Percentiles rank a stretch among this genome's conserved stretches.
These are phyloP conservation scores for Drosophila sucinea DNA, from an alignment of 1,140 invertebrate species.

Conservation along the genomic window DNA sequence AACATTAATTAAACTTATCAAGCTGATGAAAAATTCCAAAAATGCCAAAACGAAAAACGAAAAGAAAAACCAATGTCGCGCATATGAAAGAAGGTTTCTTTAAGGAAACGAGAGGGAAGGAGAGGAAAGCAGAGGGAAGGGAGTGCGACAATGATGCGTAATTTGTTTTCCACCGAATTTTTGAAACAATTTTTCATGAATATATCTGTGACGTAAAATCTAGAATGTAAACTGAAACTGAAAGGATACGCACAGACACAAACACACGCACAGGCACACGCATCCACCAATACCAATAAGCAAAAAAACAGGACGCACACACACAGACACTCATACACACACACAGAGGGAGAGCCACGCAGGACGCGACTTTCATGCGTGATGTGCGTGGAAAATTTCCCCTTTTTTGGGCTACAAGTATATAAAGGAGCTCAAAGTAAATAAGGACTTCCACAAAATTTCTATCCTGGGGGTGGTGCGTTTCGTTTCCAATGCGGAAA, in stretches of 20 bases:
- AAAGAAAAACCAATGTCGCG: background rate
- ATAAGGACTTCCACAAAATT: slow-evolving; percentile 33
- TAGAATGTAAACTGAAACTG: slow-evolving; percentile 19
- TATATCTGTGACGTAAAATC: slow-evolving; percentile 48
- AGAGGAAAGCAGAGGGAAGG: background rate
- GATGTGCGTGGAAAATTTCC: slow-evolving; percentile 74
- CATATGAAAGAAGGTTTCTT: background rate
- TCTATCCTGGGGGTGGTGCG: slow-evolving; percentile 32
- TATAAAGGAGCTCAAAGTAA: slow-evolving; percentile 30
- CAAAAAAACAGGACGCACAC: slow-evolving; percentile 12
- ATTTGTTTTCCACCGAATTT: slow-evolving; percentile 46
- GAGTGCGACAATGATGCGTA: slow-evolving; percentile 36
- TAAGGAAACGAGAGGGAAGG: background rate
- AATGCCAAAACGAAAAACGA: background rate
- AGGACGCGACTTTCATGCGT: slow-evolving; percentile 67
- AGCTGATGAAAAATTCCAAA: background rate
- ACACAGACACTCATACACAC: slow-evolving; percentile 17
- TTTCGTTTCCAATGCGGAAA: slow-evolving; percentile 21
- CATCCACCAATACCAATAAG: slow-evolving; percentile 9
- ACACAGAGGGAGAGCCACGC: slow-evolving; percentile 11
- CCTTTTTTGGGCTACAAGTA: slow-evolving; percentile 44
- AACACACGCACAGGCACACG: slow-evolving; percentile 6
- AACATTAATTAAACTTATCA: slow-evolving; percentile 54
- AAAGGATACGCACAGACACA: slow-evolving; percentile 32
- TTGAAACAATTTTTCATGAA: slow-evolving; percentile 53